Base-by-base conservation (phyloP, 2,888 invertebrate species). In the Phyllotreta cruciferae region DNA sequence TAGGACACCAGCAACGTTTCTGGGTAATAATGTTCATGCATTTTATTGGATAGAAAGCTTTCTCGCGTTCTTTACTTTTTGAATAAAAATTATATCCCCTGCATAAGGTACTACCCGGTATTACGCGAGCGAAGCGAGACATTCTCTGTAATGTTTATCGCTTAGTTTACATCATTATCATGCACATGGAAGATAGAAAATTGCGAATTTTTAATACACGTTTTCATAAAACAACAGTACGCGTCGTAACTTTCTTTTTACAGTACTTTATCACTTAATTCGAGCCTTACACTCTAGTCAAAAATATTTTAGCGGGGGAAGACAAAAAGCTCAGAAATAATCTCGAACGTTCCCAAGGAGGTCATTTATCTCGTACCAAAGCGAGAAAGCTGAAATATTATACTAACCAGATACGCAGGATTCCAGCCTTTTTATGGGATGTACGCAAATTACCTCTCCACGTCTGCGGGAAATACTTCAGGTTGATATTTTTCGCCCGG, bases 381-480 rank as follows among this genome's bases (percentile, higher is more conserved):
- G 58, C 54, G 60, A 53, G 58, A 58, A 54, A 54, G 49, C 58
- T 63, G 53, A 63, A 63, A 54, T 63, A 63, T 63, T 63, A 60
- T 41, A 24, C 44, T 42, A 60, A 54, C 60, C 55, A 63, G 55
- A 63, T 54, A 58, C 58, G 39, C 57, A 58, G 53, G 38, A 57
- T 63, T 57, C 45, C 53, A 14, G 35, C 14, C 63, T 57, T 44
- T 62, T 58, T 63, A 60, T 49, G 45, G 49, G 42, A 55, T 49
- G 55, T 60, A 63, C 54, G 63, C 50, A 63, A 63, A 63, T 63
- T 57, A 55, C 35, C 41, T 38, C 10, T 45, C 54, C 45, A 54
- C 57, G 39, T 58, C 58, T 42, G 57, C 49, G 45, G 47, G 38
- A 55, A 58, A 63, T 55, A 63, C 60, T 50, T 60, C 36, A 41